A percentile compares a stretch with the other conserved stretches of the same genome.
Conservation (phyloP, 2,888 invertebrate species). For the Ectemnius cavifrons region DNA sequence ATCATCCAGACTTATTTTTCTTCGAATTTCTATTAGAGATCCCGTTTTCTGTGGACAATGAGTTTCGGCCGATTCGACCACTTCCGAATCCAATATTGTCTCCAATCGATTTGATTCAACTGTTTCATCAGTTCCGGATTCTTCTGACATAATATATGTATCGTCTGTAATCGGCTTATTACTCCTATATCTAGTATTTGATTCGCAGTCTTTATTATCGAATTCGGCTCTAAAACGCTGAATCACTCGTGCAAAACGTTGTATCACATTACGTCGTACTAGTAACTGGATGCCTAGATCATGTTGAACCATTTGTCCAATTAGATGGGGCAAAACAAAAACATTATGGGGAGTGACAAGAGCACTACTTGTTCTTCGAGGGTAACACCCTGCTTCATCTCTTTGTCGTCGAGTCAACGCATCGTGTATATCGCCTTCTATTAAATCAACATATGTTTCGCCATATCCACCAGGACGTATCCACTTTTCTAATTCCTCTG, state of each 20-base stretch:
- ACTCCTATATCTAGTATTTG: conserved; percentile 59
- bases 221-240: conserved; percentile 70
- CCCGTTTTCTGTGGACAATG: conserved; percentile 63
- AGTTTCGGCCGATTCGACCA: conserved; percentile 61
- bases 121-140: conserved; percentile 65
- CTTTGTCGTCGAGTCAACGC: conserved; percentile 91
- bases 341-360: conserved; percentile 79
- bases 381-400: conserved; percentile 88
- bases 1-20: conserved; percentile 72
- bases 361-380: conserved; percentile 83
- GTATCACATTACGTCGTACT: conserved; percentile 79
- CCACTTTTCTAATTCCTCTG: conserved; percentile 75
- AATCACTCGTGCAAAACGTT: conserved; percentile 77
- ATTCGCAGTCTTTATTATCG: conserved; percentile 60
- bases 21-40: conserved; percentile 63
- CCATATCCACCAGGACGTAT: conserved; percentile 72
- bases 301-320: conserved; percentile 90
- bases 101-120: conserved; percentile 69
- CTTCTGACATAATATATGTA: conserved; percentile 63
- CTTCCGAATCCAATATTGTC: conserved; percentile 74
- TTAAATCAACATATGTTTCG: conserved; percentile 88
- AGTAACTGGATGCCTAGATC: conserved; percentile 81
- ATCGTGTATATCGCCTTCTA: conserved; percentile 94
- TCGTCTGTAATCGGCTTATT: conserved; percentile 64
- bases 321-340: conserved; percentile 86